Conservation (phyloP, 1,140 invertebrate species). For the Drosophila busckii region DNA sequence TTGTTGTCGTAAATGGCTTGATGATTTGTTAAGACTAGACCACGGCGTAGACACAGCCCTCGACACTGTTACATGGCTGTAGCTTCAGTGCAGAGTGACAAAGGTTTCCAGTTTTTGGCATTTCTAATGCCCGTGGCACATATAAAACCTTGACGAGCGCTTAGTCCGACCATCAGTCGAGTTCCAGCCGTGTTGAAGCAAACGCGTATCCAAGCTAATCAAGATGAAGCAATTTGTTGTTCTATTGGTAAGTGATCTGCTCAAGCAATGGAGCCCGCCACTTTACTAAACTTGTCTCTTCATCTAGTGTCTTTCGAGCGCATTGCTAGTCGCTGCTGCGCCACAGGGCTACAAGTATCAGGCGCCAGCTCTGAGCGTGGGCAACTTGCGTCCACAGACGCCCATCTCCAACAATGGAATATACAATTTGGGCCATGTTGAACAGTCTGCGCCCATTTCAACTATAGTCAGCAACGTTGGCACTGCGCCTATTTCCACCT, state of each 20-base stretch:
- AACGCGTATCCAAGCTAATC: constrained; percentile 22
- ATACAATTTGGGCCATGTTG: constrained; percentile 41
- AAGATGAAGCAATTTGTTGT: constrained; percentile 55
- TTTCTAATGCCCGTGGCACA: constrained; percentile 21
- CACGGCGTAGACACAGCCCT: too few relatives aligned
- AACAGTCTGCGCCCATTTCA: too few relatives aligned
- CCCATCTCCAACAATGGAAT: constrained; percentile 52
- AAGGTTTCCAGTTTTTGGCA: constrained; percentile 42
- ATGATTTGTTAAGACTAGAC: constrained; percentile 62
- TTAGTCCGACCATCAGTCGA: constrained; percentile 48
- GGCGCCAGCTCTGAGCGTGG: constrained; percentile 26
- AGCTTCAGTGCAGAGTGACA: too few relatives aligned
- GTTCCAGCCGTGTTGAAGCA: constrained; percentile 19
- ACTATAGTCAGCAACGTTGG: too few relatives aligned
- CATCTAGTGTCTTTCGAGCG: constrained; percentile 49
- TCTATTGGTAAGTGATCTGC: constrained; percentile 51
- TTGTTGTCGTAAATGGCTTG: constrained; percentile 46
- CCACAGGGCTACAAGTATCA: constrained; percentile 68
- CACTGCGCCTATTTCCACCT: too few relatives aligned
- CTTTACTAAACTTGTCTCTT: neutral
- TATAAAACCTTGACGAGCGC: constrained; percentile 51
- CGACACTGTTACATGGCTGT: too few relatives aligned
- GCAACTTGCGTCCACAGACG: constrained; percentile 59
- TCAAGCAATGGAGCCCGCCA: neutral
- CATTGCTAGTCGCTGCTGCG: constrained; percentile 35